Conservation (phyloP, 2,888 invertebrate genomes). For the Keiferia lycopersicella region DNA sequence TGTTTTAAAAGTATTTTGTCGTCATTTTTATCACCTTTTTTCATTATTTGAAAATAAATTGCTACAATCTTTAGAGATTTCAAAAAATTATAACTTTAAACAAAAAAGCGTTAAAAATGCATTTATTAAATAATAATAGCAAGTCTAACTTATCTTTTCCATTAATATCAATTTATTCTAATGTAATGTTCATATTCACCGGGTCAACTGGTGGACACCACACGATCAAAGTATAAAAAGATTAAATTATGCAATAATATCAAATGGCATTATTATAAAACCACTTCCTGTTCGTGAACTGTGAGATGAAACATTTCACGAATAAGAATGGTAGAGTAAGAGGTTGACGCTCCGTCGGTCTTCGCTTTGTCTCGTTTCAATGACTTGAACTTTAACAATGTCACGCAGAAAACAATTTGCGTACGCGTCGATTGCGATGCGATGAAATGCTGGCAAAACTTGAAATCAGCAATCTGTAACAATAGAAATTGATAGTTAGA, state of each 20-base stretch:
- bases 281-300: constrained; percentile 3
- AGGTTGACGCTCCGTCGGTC: constrained; percentile 23
- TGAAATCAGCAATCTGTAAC: neutral
- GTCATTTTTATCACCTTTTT: too few relatives aligned
- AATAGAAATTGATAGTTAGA: neutral
- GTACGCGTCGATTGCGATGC: neutral
- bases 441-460: neutral
- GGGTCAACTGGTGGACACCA: too few relatives aligned
- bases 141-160: too few relatives aligned
- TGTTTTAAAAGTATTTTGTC: too few relatives aligned
- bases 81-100: too few relatives aligned
- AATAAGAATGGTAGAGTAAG: neutral
- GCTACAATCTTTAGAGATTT: too few relatives aligned
- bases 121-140: too few relatives aligned
- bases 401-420: constrained; percentile 14
- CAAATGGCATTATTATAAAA: neutral
- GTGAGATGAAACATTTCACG: neutral
- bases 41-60: too few relatives aligned
- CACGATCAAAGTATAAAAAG: neutral
- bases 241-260: neutral
- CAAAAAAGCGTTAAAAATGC: too few relatives aligned
- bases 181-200: too few relatives aligned
- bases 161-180: too few relatives aligned
- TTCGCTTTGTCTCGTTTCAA: constrained; percentile 22
- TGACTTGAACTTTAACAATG: constrained; percentile 17